Evolutionary conservation across 92 coral and sea anemone species (phyloP).

Genomic region (Pocillopora meandrina): DNA sequence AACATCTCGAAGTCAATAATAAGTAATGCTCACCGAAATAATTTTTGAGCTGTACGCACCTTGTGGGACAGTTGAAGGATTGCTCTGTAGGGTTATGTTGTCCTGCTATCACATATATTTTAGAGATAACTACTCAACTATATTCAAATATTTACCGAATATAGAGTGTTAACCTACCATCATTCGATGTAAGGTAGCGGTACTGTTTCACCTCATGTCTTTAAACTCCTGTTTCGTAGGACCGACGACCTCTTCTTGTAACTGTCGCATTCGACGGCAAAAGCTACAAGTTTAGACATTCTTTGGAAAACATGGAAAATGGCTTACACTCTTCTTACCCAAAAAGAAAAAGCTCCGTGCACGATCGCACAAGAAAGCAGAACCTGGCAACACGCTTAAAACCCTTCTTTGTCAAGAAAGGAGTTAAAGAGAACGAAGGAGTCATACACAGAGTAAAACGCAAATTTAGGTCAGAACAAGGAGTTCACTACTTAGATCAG

Average conservation of each 20-base stretch:
- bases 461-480: constrained; percentile 55
- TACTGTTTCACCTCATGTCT: background rate
- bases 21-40: too few relatives aligned
- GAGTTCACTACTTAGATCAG: constrained; percentile 75
- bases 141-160: too few relatives aligned
- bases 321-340: constrained; percentile 51
- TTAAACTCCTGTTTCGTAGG: constrained; percentile 38
- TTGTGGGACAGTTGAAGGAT: too few relatives aligned
- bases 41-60: too few relatives aligned
- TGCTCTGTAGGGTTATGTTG: too few relatives aligned
- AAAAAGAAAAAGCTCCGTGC: constrained; percentile 13
- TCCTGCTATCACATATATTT: too few relatives aligned
- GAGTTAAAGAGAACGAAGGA: constrained; percentile 6
- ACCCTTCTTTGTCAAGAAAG: constrained; percentile 23
- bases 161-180: too few relatives aligned
- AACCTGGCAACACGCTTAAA: constrained; percentile 28
- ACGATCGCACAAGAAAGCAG: constrained; percentile 34
- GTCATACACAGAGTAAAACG: constrained; percentile 27
- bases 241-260: constrained; percentile 64
- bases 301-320: constrained; percentile 71
- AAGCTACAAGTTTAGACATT: constrained; percentile 61
- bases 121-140: too few relatives aligned
- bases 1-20: too few relatives aligned
- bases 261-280: constrained; percentile 72
- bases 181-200: background rate